Evolutionary conservation across 2,888 invertebrate species (phyloP).

Genomic region (Autographa gamma): DNA sequence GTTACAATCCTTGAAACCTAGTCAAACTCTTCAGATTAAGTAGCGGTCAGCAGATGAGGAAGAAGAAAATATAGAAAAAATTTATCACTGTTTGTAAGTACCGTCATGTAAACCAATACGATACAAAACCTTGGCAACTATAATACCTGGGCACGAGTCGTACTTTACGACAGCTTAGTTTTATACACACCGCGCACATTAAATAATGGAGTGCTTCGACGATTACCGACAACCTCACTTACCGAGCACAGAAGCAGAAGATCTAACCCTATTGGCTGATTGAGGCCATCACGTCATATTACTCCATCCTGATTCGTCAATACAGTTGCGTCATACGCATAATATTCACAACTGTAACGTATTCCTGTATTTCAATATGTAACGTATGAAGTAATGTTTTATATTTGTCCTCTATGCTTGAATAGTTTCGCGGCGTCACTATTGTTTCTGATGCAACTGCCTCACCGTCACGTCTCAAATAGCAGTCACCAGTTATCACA

Average conservation of each 20-base stretch:
- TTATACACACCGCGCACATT: conserved; percentile 39
- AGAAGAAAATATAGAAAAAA: neutral
- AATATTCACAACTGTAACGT: neutral
- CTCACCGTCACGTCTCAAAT: neutral
- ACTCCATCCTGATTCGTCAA: neutral
- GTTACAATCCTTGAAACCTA: too few relatives aligned
- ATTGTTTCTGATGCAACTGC: neutral
- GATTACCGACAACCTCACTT: neutral
- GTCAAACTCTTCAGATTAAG: too few relatives aligned
- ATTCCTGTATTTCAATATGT: neutral
- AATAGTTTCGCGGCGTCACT: neutral
- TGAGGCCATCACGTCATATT: neutral
- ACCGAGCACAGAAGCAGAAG: neutral
- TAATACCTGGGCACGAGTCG: conserved; percentile 58
- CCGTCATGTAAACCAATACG: conserved; percentile 62
- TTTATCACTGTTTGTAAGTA: neutral
- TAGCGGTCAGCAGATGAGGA: too few relatives aligned
- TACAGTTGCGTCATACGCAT: neutral
- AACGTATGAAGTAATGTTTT: neutral
- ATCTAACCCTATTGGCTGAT: neutral
- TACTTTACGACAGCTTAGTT: conserved; percentile 60
- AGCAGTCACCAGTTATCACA: neutral
- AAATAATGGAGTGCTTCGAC: conserved; percentile 6
- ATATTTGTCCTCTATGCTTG: neutral
- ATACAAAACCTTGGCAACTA: conserved; percentile 54